These are phyloP conservation scores for Orussus abietinus DNA, from an alignment of 1,140 invertebrate species.

Conservation along the genomic window DNA sequence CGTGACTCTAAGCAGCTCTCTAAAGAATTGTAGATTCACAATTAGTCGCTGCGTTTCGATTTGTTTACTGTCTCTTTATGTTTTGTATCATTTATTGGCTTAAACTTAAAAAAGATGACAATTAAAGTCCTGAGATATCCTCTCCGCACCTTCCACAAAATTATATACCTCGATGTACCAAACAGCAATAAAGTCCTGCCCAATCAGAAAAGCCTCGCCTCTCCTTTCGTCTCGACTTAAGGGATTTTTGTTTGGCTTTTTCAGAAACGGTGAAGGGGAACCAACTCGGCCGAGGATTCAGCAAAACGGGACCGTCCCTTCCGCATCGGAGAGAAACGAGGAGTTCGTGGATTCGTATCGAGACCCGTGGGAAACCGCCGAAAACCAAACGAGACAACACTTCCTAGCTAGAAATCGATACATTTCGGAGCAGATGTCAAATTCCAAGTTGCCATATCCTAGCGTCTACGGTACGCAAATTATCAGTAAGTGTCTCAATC, in stretches of 20 bases:
- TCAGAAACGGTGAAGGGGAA: conserved; percentile 38
- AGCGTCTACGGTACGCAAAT: conserved; percentile 41
- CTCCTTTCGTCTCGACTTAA: too few relatives aligned
- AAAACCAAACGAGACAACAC: conserved; percentile 58
- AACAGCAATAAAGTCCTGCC: too few relatives aligned
- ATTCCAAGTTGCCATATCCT: conserved; percentile 44
- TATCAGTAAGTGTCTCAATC: conserved; percentile 31
- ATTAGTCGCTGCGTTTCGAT: too few relatives aligned
- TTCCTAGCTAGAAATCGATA: conserved; percentile 61
- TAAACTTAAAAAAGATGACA: too few relatives aligned
- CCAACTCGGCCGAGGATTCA: conserved; percentile 27
- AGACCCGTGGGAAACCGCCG: conserved; percentile 34
- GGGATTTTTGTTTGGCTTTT: conserved; percentile 19
- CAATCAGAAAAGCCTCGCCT: too few relatives aligned
- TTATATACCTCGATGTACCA: too few relatives aligned
- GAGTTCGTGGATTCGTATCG: conserved; percentile 38
- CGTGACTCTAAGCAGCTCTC: too few relatives aligned
- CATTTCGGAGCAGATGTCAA: conserved; percentile 56
- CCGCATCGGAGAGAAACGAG: conserved; percentile 30
- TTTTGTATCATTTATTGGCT: too few relatives aligned
- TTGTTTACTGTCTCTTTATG: too few relatives aligned
- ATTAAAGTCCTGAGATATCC: too few relatives aligned
- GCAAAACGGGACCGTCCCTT: conserved; percentile 27
- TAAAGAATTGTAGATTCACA: too few relatives aligned
- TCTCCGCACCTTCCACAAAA: too few relatives aligned